These are phyloP conservation scores for Metaphire vulgaris DNA, from an alignment of 1,140 invertebrate genomes.

Conservation along the genomic window DNA sequence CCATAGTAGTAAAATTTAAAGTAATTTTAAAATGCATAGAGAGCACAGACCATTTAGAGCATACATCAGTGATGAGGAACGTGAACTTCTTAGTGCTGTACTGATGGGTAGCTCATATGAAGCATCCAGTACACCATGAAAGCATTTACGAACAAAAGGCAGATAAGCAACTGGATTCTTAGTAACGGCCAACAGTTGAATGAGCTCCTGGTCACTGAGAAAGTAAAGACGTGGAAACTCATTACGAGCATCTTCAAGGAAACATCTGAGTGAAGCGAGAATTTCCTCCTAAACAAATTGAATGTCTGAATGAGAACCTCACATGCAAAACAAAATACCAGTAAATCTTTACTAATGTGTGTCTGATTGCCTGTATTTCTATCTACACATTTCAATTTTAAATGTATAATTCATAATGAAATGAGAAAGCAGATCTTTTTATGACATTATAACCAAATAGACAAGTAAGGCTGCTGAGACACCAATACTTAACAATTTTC, in stretches of 20 bases:
- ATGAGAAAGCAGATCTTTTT: too few relatives aligned
- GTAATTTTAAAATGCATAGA: too few relatives aligned
- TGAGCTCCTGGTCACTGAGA: constrained; percentile 44
- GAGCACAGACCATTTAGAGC: constrained; percentile 45
- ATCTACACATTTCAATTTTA: too few relatives aligned
- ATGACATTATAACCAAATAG: too few relatives aligned
- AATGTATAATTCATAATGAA: too few relatives aligned
- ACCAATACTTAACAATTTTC: too few relatives aligned
- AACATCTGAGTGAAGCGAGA: constrained; percentile 38
- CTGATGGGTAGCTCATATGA: constrained; percentile 42
- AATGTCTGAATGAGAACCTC: too few relatives aligned
- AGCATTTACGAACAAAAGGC: constrained; percentile 45
- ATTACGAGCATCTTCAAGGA: constrained; percentile 38
- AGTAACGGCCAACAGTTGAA: constrained; percentile 44
- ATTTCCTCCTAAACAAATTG: constrained; percentile 40
- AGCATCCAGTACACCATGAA: constrained; percentile 43
- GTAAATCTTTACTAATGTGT: too few relatives aligned
- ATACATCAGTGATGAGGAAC: constrained; percentile 43
- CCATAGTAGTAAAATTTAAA: too few relatives aligned
- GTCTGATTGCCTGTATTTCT: too few relatives aligned
- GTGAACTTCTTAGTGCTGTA: constrained; percentile 29
- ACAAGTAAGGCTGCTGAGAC: too few relatives aligned
- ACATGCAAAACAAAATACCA: too few relatives aligned
- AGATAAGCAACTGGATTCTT: constrained; percentile 46
- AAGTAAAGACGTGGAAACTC: constrained; percentile 50